Conservation (phyloP, 2,888 invertebrate genomes). For the Pseudoips prasinana region DNA sequence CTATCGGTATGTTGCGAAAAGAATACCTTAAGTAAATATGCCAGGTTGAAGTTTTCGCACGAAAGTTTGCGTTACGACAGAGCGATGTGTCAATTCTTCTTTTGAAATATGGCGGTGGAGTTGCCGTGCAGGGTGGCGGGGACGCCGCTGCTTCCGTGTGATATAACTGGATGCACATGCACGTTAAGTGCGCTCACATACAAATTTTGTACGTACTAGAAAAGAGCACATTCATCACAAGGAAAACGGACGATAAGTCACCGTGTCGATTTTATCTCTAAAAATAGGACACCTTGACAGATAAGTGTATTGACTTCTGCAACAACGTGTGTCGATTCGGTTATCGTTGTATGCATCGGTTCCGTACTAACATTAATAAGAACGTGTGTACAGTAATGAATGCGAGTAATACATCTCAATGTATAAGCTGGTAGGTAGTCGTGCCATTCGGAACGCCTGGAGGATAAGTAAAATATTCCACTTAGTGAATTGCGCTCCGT, state of each 20-base stretch:
- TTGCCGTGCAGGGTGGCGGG: conserved; percentile 62
- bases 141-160: conserved; percentile 85
- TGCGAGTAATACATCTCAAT: conserved; percentile 64
- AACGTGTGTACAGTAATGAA: conserved; percentile 54
- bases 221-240: conserved; percentile 45
- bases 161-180: conserved; percentile 54
- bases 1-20: conserved; percentile 66
- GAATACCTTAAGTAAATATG: conserved; percentile 76
- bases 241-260: conserved; percentile 22
- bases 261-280: conserved; percentile 20
- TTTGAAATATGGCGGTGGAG: conserved; percentile 75
- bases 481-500: conserved; percentile 68
- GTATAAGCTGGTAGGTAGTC: conserved; percentile 60
- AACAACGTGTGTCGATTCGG: neutral
- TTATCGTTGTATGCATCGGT: conserved; percentile 5
- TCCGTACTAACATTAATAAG: conserved; percentile 32
- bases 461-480: conserved; percentile 75
- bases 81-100: conserved; percentile 75
- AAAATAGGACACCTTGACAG: conserved; percentile 42
- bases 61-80: conserved; percentile 66
- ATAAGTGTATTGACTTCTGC: conserved; percentile 23
- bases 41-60: conserved; percentile 74
- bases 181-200: conserved; percentile 31
- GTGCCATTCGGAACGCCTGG: conserved; percentile 58
- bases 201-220: conserved; percentile 29